Percentiles rank a stretch among this genome's conserved stretches.
Conservation (phyloP, 2,797 vertebrate genomes). For the Pseudochaenichthys georgianus region DNA sequence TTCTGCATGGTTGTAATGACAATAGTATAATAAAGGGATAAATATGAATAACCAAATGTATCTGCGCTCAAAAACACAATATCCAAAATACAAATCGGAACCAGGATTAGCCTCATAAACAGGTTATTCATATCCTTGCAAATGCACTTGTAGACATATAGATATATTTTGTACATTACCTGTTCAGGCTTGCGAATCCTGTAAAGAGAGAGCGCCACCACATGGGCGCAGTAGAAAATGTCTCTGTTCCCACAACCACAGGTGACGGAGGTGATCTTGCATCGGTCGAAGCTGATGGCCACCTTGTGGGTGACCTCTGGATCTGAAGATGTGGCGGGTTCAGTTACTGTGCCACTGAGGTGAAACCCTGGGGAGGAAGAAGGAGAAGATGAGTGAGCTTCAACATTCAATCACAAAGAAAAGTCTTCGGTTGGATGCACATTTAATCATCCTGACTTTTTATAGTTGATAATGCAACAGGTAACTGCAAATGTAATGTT, state of each 20-base stretch:
- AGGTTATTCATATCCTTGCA: background rate
- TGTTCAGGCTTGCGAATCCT: conserved; percentile 97
- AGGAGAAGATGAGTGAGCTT: conserved; percentile 3
- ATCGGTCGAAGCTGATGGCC: conserved; percentile 99
- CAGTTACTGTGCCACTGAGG: conserved; percentile 96
- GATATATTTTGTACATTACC: conserved; percentile 78
- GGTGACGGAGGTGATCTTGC: conserved; percentile 98
- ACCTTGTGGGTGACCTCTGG: conserved; percentile 96
- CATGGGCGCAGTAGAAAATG: conserved; percentile 99
- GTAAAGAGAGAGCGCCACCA: conserved; percentile 97
- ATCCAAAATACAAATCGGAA: background rate
- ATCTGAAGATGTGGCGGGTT: conserved; percentile 90
- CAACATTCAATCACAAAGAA: background rate
- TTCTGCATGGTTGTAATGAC: too few relatives aligned
- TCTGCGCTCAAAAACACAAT: background rate
- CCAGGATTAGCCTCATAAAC: background rate
- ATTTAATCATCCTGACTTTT: background rate
- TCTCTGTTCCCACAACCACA: conserved; percentile 98
- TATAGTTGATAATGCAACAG: background rate
- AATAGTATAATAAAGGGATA: background rate
- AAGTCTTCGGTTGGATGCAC: background rate
- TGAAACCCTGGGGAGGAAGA: conserved; percentile 90
- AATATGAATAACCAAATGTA: background rate
- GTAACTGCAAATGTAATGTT: background rate
- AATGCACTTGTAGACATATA: background rate